Base-by-base conservation (phyloP, 2,797 vertebrate species). In the Falco rusticolus region DNA sequence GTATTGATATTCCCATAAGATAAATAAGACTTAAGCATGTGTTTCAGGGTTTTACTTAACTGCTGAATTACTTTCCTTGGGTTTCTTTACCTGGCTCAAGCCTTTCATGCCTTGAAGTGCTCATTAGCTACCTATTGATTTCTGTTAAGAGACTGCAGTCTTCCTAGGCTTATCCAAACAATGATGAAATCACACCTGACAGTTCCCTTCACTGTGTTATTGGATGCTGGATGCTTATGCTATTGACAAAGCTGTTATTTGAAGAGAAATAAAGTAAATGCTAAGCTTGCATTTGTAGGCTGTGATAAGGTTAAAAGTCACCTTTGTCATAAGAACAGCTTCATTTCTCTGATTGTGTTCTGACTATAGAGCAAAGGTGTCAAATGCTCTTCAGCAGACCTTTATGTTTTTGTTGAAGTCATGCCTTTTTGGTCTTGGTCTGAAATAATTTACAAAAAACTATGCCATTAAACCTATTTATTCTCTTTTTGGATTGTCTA, bases 171-270 rank as follows among this genome's bases (percentile, higher is more conserved):
- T 41, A 72, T 54, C 70, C 82, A 33, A 48, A 9, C 51, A 37
- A 6, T 33, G 84, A 50, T 72, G 75, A 69, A 84, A 94, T 89
- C 82, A 19, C 78, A 84, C 19, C 75, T 82, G 95, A 75, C 92
- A 77, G 69, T 17, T 84, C 57, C 16, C 45, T 64, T 20, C 60
- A 13, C 54, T 15, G 19, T 37, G 56, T 72, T 87, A 34, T 50
- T 84, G 75, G 64, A 72, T 16, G 59, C 53, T 20, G 45, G 29
- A 56, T 88, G 54, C 87, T 88, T 33, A 19, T 51, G 56, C 84
- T 95, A 50, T 81, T 78, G 92, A 50, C 74, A 70, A 16, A 71
- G 78, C 84, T 81, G 86, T 61, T 84, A 43, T 21, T 60, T 28
- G 65, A 33, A 65, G 39, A 70, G 64, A 53, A 66, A 79, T 21